Conservation (phyloP, 2,113 vertebrate species). For the Myotis lucifugus region DNA sequence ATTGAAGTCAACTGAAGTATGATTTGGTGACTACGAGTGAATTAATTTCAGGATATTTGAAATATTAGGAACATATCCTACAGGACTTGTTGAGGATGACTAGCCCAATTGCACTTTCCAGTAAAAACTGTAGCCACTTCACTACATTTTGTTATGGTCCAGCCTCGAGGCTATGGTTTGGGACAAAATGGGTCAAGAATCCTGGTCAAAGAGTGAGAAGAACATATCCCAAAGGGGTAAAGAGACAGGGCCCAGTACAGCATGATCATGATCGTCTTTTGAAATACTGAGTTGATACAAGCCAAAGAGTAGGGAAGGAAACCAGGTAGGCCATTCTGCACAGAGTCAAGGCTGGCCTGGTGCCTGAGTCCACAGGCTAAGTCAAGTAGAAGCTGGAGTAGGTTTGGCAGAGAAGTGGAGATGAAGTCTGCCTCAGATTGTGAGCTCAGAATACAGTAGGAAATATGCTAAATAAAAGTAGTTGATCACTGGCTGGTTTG, state of each 20-base stretch:
- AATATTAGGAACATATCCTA: not conserved
- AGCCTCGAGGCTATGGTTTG: not conserved
- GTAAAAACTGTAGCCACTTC: not conserved
- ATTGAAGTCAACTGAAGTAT: not conserved
- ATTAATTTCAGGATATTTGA: not conserved
- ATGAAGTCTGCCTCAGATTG: not conserved
- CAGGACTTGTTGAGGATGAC: not conserved
- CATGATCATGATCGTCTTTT: not conserved
- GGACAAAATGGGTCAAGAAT: not conserved
- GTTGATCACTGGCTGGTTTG: too few species aligned
- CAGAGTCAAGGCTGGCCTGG: not conserved
- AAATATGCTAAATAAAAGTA: not conserved
- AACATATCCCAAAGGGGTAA: not conserved
- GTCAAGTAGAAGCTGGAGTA: not conserved
- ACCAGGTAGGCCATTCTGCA: not conserved
- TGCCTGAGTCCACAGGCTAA: not conserved
- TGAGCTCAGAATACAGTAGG: not conserved
- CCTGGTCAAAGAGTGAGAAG: not conserved
- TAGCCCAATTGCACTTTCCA: not conserved
- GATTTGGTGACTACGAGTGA: not conserved
- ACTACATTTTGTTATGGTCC: not conserved
- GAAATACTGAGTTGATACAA: not conserved
- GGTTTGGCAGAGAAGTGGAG: not conserved
- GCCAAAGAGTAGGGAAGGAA: not conserved
- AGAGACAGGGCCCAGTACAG: not conserved